phyloP scores from a whole-genome alignment of 2,113 vertebrate genomes.

The Ophiodon elongatus region DNA sequence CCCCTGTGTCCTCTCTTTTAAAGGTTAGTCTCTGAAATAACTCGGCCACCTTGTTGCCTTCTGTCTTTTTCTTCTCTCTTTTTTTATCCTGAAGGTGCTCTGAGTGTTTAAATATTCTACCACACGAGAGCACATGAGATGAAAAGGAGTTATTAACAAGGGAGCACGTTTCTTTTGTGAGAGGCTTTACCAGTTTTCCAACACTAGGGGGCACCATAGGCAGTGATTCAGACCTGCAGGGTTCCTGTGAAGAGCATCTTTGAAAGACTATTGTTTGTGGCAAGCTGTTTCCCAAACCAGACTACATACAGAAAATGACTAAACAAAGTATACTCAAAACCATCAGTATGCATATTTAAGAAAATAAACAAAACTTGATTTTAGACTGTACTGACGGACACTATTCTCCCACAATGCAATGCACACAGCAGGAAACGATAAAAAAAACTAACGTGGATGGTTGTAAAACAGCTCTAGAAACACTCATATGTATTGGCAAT shows the following conservation, averaged over 20 bases:
- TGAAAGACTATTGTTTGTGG: neutral
- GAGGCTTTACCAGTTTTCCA: neutral
- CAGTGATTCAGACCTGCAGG: slow-evolving; percentile 7
- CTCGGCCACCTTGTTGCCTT: neutral
- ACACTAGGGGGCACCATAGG: slow-evolving; percentile 64
- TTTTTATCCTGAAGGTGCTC: neutral
- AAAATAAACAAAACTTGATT: too few species aligned
- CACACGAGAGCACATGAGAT: neutral
- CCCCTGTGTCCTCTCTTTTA: neutral
- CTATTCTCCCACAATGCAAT: neutral
- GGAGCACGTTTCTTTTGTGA: neutral
- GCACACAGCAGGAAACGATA: neutral
- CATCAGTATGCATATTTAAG: neutral
- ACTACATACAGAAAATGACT: neutral
- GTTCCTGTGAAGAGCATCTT: neutral
- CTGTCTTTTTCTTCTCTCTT: slow-evolving; percentile 1
- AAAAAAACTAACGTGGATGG: too few species aligned
- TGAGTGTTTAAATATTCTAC: neutral
- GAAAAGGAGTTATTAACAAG: neutral
- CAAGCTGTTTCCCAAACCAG: neutral
- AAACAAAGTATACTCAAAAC: neutral
- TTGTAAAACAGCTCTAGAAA: neutral
- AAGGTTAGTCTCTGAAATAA: slow-evolving; percentile 19
- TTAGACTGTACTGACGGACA: neutral
- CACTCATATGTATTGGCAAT: neutral